Evolutionary conservation across 2,888 invertebrate genomes (phyloP).

Genomic region (Dexiosoma caninum): DNA sequence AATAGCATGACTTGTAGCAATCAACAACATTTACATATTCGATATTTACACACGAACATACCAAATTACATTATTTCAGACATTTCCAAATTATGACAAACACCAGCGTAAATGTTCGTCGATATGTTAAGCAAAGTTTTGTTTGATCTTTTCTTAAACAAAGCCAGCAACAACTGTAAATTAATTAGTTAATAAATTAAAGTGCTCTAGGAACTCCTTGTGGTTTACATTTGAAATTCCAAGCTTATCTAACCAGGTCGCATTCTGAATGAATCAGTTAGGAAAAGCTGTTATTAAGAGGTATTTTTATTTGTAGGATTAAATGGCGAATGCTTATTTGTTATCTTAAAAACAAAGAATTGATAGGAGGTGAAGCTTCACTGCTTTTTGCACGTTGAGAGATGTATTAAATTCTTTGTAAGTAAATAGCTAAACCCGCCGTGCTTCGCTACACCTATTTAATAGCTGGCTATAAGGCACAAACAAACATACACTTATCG

Average conservation of each 20-base stretch:
- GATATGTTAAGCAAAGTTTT: slow-evolving; percentile 4
- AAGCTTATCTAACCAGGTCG: neutral
- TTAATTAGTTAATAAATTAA: slow-evolving; percentile 28
- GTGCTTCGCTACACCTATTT: too few species aligned
- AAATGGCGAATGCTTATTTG: too few species aligned
- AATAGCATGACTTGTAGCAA: neutral
- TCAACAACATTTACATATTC: neutral
- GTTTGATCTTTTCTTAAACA: slow-evolving; percentile 31
- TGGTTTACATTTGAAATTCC: too few species aligned
- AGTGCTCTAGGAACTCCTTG: neutral
- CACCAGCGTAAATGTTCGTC: neutral
- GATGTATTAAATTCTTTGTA: too few species aligned
- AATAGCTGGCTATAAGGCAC: too few species aligned
- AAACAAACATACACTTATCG: too few species aligned
- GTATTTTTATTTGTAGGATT: too few species aligned
- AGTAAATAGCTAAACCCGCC: too few species aligned
- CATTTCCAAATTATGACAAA: slow-evolving; percentile 1
- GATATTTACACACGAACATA: neutral
- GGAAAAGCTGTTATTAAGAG: too few species aligned
- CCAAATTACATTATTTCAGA: neutral
- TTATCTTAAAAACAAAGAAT: too few species aligned
- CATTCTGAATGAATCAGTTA: neutral
- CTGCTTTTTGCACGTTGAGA: too few species aligned
- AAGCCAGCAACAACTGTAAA: neutral
- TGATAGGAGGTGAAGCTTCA: too few species aligned